Percentiles rank a stretch among this genome's conserved stretches.
These are phyloP conservation scores for Belonocnema kinseyi DNA, from an alignment of 1,140 invertebrate genomes.

Conservation along the genomic window DNA sequence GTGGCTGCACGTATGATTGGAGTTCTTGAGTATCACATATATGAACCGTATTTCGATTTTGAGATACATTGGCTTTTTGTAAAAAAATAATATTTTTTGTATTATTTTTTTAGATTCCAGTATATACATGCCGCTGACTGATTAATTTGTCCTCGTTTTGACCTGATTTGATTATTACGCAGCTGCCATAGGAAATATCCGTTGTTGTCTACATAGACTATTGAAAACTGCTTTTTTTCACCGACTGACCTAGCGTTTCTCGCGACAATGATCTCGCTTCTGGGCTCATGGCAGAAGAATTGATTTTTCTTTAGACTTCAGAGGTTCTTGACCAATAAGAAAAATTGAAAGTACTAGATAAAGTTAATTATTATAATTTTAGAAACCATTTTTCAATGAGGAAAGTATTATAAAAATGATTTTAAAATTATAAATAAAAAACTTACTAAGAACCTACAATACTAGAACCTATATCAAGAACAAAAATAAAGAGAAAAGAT, in stretches of 20 bases:
- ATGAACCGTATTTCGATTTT: too few relatives aligned
- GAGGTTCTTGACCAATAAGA: slow-evolving; percentile 1
- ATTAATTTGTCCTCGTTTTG: slow-evolving; percentile 18
- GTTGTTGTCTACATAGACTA: slow-evolving; percentile 11
- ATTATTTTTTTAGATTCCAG: background rate
- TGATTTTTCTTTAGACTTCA: background rate
- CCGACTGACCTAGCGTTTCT: slow-evolving; percentile 27
- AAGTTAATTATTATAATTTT: background rate
- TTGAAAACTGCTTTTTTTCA: slow-evolving; percentile 25
- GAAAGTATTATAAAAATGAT: background rate
- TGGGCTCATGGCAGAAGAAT: background rate
- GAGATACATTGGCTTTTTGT: background rate
- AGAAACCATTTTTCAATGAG: background rate
- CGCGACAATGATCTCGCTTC: slow-evolving; percentile 24
- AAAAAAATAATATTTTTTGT: background rate
- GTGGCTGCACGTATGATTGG: too few relatives aligned
- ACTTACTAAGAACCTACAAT: too few relatives aligned
- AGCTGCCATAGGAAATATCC: slow-evolving; percentile 24
- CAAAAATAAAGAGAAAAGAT: too few relatives aligned
- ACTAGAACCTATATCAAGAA: too few relatives aligned
- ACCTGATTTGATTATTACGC: slow-evolving; percentile 28
- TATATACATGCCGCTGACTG: slow-evolving; percentile 7
- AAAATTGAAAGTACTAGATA: background rate
- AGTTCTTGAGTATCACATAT: too few relatives aligned
- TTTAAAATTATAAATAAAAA: background rate